These are phyloP conservation scores for Magallana nippona DNA, from an alignment of 2,888 invertebrate species.

Conservation along the genomic window DNA sequence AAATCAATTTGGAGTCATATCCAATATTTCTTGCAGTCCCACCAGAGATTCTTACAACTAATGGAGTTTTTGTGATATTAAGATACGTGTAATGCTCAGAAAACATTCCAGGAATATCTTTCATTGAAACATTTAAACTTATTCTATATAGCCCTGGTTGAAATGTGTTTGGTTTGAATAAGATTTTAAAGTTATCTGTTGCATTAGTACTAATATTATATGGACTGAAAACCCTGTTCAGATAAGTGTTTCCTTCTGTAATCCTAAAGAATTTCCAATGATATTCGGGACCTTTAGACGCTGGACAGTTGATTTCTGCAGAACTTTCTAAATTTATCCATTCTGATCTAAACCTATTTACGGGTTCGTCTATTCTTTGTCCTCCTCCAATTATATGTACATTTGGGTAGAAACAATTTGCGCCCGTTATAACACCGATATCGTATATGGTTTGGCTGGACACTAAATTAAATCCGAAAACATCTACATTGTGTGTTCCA, in stretches of 20 bases:
- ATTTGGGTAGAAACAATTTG: constrained; percentile 64
- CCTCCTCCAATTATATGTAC: constrained; percentile 66
- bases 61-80: constrained; percentile 56
- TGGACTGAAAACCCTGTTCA: constrained; percentile 56
- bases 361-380: constrained; percentile 61
- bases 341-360: constrained; percentile 55
- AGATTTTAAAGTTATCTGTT: constrained; percentile 60
- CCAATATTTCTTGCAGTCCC: constrained; percentile 61
- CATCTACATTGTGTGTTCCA: constrained; percentile 57
- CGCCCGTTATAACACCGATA: constrained; percentile 60
- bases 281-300: constrained; percentile 56
- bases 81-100: constrained; percentile 62
- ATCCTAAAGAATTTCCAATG: constrained; percentile 60
- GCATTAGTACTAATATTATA: constrained; percentile 48
- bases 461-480: constrained; percentile 59
- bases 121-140: constrained; percentile 66
- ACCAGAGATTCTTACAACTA: constrained; percentile 58
- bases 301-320: constrained; percentile 64
- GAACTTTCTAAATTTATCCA: constrained; percentile 63
- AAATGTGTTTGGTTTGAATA: constrained; percentile 59
- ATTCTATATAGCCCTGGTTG: constrained; percentile 61
- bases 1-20: constrained; percentile 53
- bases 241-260: constrained; percentile 56
- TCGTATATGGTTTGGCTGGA: constrained; percentile 53
- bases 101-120: constrained; percentile 62